Evolutionary conservation across 2,797 vertebrate genomes (phyloP).

Genomic region (Sandelia bainsii): DNA sequence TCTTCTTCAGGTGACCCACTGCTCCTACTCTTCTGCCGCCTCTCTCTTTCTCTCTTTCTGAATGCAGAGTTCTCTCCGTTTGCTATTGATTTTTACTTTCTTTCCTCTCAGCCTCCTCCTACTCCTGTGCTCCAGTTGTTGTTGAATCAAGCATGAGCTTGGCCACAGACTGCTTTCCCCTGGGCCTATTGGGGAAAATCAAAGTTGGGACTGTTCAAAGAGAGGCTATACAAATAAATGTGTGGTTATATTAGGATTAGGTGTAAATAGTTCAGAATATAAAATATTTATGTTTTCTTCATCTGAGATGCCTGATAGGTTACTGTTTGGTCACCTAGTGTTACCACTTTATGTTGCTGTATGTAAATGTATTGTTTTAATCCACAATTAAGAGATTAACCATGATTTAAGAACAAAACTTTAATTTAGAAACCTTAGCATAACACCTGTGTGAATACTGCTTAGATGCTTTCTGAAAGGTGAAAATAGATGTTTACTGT

Average conservation of each 20-base stretch:
- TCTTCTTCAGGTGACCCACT: conserved; percentile 43
- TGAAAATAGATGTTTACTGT: neutral
- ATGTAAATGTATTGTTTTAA: conserved; percentile 13
- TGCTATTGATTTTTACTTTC: conserved; percentile 68
- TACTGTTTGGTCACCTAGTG: conserved; percentile 3
- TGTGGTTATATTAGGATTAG: conserved; percentile 27
- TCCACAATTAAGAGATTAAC: neutral
- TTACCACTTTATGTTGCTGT: neutral
- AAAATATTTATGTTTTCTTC: conserved; percentile 28
- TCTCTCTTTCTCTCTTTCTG: conserved; percentile 44
- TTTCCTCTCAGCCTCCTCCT: conserved; percentile 51
- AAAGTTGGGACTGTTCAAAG: conserved; percentile 55
- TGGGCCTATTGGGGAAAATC: conserved; percentile 52
- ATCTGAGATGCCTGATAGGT: conserved; percentile 1
- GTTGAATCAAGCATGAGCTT: conserved; percentile 62
- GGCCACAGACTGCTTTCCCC: conserved; percentile 46
- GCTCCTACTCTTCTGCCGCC: conserved; percentile 9
- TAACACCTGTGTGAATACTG: neutral
- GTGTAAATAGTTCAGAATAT: conserved; percentile 34
- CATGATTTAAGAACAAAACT: too few relatives aligned
- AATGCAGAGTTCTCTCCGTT: conserved; percentile 49
- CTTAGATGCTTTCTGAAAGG: neutral
- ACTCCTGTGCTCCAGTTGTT: conserved; percentile 48
- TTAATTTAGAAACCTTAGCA: too few relatives aligned
- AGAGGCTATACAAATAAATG: conserved; percentile 40